Evolutionary conservation across 2,888 invertebrate genomes (phyloP), one percentile per base, ranked within the genome.

Genomic region (Andrena haemorrhoa): DNA sequence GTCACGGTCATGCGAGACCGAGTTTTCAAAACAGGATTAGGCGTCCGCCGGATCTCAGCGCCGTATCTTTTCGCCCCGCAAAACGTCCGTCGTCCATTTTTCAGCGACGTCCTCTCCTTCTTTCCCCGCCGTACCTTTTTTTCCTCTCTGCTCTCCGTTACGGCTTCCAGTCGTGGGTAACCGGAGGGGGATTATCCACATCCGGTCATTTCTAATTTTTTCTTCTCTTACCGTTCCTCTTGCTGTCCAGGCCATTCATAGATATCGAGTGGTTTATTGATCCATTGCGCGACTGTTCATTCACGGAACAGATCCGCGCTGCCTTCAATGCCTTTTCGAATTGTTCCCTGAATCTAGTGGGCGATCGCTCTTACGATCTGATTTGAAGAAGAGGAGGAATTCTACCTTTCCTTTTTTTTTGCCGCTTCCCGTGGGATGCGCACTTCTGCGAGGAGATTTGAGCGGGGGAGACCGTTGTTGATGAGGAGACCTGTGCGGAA

Each of bases 121-220:
- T 68, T 70, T 73, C 71, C 81, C 80, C 51, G 53, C 53, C 58
- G 73, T 75, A 76, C 53, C 56, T 76, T 69, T 81, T 79, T 79
- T 83, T 84, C 72, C 60, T 33, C 41, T 61, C 61, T 73, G 23
- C 71, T 79, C 76, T 70, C 71, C 60, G 58, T 79, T 69, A 79
- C 75, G 72, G 74, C 72, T 72, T 74, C 74, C 68, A 65, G 66
- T 26, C 79, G 86, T 77, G 82, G 80, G 75, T 80, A 82, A 74
- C 81, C 72, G 64, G 61, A 41, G 41, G 56, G 49, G 90, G 92
- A 93, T 93, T 91, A 93, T 92, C 90, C 89, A 91, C 93, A 92
- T 93, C 93, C 93, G 93, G 93, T 93, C 93, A 93, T 89, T 92
- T 92, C 90, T 91, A 91, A 85, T 86, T 90, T 91, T 90, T 91